These are phyloP conservation scores for Mormoops blainvillei DNA, from an alignment of 2,113 vertebrate genomes.

Conservation along the genomic window DNA sequence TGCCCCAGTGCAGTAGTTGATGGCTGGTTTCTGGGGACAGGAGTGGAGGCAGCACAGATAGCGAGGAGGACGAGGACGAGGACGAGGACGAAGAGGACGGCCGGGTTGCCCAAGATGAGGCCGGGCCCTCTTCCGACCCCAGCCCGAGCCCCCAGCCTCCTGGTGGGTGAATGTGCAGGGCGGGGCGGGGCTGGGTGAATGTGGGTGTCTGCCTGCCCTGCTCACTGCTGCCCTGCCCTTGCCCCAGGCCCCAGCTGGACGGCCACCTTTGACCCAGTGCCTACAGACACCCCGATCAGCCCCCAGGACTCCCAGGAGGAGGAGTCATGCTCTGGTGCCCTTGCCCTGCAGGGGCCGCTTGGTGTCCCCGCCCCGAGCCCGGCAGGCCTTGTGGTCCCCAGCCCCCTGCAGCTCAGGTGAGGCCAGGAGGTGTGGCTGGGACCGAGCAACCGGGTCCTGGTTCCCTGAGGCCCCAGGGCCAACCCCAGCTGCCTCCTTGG, in stretches of 20 bases:
- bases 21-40: conserved; percentile 21
- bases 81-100: conserved; percentile 59
- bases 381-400: background rate
- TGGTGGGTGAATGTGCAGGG: background rate
- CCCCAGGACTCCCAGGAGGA: background rate
- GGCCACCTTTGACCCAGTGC: conserved; percentile 57
- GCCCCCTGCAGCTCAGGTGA: conserved; percentile 52
- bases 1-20: background rate
- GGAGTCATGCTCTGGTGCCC: background rate
- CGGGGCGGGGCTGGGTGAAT: accelerated
- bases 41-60: conserved; percentile 80
- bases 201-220: accelerated
- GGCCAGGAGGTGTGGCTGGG: background rate
- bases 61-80: conserved; percentile 74
- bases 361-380: background rate
- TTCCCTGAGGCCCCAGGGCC: background rate
- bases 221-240: background rate
- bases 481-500: background rate
- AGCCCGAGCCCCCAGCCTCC: background rate
- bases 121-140: background rate
- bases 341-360: background rate
- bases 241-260: conserved; percentile 57
- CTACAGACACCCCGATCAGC: background rate
- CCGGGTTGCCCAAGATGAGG: background rate
- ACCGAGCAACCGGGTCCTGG: accelerated